Evolutionary conservation across 2,797 vertebrate genomes (phyloP), one percentile per base, ranked within the genome.

Genomic region (Clarias laeviceps): DNA sequence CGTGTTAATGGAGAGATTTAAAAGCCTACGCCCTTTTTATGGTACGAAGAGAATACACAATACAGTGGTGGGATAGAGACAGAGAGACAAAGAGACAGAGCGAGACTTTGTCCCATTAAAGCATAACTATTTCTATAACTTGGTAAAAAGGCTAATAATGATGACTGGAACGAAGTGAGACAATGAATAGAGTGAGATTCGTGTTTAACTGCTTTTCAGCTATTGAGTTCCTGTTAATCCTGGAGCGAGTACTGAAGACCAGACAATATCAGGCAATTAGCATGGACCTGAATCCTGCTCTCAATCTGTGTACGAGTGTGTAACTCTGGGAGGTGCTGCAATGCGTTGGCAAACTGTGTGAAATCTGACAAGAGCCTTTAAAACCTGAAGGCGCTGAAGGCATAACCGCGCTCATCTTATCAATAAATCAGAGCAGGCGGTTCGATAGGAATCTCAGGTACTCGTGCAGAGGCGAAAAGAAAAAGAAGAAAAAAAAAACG

Each of bases 391-490:
- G 57, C 9, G 4, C 24, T 5, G 32, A 15, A 65, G 37, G n/a
- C 4, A 22, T 64, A 66, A 45, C 15, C 0, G 12, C 12, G 61
- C 20, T 45, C 72, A 65, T 64, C 27, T 1, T 76, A 83, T 83
- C 72, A 65, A 83, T 64, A 76, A 83, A 83, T 54, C 72, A 74
- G 50, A 54, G 11, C 82, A 34, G 32, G 34, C 17, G 34, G 17
- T 20, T 14, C 29, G 24, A 82, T 22, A 72, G 32, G 66, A 69
- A 76, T 74, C 82, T 76, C 57, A 72, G 57, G 37, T 78, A 79
- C 5, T 1, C 45, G 17, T 24, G 45, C 73, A 32, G 50, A 32
- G 72, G 12, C 0, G 15, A 65, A 80, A 27, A 40, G 40, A 0
- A 15, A 9, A 32, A 69, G 65, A 14, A 73, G 69, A 72, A 0